phyloP scores from a whole-genome alignment of 1,140 invertebrate genomes.

The Doryteuthis pealeii region DNA sequence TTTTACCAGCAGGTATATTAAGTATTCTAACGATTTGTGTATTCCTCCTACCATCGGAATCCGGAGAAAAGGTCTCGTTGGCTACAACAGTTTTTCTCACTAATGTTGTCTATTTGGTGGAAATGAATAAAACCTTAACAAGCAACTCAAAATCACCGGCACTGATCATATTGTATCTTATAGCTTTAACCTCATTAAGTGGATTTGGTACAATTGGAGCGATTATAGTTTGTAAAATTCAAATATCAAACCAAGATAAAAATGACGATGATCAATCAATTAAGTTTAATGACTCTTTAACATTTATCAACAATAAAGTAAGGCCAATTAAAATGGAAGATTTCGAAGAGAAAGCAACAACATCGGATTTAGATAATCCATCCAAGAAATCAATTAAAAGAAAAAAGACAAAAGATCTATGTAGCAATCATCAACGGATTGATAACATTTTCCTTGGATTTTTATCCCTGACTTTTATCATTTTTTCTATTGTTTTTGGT shows the following conservation, averaged over 20 bases:
- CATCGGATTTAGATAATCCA: too few species aligned
- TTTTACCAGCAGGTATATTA: conserved; percentile 45
- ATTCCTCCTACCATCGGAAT: conserved; percentile 96
- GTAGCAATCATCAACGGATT: too few species aligned
- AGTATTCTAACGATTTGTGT: conserved; percentile 93
- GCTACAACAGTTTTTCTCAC: conserved; percentile 71
- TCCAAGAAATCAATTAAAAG: too few species aligned
- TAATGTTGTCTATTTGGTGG: conserved; percentile 24
- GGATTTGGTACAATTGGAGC: not conserved
- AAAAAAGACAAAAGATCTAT: too few species aligned
- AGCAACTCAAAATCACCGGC: not conserved
- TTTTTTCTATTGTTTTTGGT: too few species aligned
- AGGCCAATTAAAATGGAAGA: too few species aligned
- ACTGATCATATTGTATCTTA: not conserved
- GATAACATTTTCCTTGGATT: too few species aligned
- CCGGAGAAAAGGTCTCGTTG: conserved; percentile 96
- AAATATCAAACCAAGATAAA: not conserved
- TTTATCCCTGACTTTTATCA: too few species aligned
- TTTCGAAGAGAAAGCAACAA: too few species aligned
- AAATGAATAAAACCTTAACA: not conserved
- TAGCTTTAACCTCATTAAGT: not conserved
- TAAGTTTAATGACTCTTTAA: too few species aligned
- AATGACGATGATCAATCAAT: too few species aligned
- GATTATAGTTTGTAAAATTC: not conserved
- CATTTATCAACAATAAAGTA: too few species aligned